These are phyloP conservation scores for Agrilus mali DNA, from an alignment of 2,888 invertebrate species.

Conservation along the genomic window DNA sequence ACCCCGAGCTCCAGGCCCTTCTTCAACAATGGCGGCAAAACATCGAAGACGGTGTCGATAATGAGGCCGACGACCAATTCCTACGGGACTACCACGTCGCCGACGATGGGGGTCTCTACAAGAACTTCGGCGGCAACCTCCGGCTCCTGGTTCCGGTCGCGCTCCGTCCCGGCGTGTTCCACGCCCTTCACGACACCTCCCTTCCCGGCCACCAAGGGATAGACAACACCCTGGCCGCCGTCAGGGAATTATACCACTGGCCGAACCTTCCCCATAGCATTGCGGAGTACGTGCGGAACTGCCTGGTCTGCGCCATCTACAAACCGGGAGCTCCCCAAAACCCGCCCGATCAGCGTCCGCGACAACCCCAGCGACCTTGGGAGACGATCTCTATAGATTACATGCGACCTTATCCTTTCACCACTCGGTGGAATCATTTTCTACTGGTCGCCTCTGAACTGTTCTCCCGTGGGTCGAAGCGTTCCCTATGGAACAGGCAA, in stretches of 20 bases:
- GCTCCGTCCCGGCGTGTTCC: neutral
- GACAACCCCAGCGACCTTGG: neutral
- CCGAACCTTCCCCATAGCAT: neutral
- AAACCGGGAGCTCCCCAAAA: constrained; percentile 6
- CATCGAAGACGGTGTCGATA: no score
- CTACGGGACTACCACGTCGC: neutral
- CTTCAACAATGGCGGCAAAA: no score
- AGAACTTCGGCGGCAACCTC: neutral
- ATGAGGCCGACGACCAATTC: no score
- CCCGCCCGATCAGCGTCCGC: no score
- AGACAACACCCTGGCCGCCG: constrained; percentile 11
- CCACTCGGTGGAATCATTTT: constrained; percentile 5
- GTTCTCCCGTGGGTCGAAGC: constrained; percentile 16
- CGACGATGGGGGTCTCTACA: neutral
- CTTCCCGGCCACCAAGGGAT: constrained; percentile 15
- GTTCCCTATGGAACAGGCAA: constrained; percentile 8
- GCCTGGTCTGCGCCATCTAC: constrained; percentile 3
- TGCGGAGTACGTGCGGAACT: neutral
- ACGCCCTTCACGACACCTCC: constrained; percentile 5
- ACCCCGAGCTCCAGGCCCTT: no score
- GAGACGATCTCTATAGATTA: constrained; percentile 7
- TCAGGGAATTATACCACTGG: constrained; percentile 9
- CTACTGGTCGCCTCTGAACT: constrained; percentile 15
- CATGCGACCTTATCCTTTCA: constrained; percentile 7
- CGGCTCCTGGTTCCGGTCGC: neutral